Conservation (phyloP, 2,113 vertebrate species). For the Asarcornis scutulata region DNA sequence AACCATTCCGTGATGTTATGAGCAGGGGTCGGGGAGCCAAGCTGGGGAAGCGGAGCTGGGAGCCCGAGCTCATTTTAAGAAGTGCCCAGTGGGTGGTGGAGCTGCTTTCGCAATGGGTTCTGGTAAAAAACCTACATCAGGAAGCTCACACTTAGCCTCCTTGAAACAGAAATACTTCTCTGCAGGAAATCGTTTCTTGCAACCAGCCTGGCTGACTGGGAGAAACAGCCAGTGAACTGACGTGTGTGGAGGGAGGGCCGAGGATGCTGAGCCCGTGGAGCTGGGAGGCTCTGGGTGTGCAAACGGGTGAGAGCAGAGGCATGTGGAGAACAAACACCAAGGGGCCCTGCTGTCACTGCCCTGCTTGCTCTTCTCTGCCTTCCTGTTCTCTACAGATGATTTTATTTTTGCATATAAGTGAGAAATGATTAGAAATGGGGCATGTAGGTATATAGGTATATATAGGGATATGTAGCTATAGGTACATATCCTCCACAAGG, state of each 20-base stretch:
- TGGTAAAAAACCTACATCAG: not conserved
- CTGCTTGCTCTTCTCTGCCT: not conserved
- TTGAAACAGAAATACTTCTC: slow-evolving; percentile 14
- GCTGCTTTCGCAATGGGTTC: slow-evolving; percentile 29
- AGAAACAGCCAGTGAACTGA: not conserved
- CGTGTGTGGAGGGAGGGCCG: rapidly evolving
- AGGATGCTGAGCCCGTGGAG: not conserved
- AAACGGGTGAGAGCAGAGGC: not conserved
- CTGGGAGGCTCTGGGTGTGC: rapidly evolving
- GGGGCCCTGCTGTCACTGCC: not conserved
- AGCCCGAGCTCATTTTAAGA: not conserved
- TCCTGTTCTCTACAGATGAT: not conserved
- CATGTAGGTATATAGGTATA: not conserved
- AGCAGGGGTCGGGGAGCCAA: not conserved
- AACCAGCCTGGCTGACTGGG: not conserved
- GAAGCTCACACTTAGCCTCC: slow-evolving; percentile 10
- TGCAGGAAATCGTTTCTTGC: slow-evolving; percentile 54
- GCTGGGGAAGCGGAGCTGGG: not conserved
- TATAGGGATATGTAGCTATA: too few species aligned
- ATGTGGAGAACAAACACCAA: not conserved
- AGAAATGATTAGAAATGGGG: not conserved
- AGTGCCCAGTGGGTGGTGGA: not conserved
- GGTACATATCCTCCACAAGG: not conserved
- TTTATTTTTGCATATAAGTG: not conserved
- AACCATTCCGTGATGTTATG: too few species aligned